A percentile compares a stretch with the other conserved stretches of the same genome.
Conservation (phyloP, 2,888 invertebrate species). For the Apotomis betuletana region DNA sequence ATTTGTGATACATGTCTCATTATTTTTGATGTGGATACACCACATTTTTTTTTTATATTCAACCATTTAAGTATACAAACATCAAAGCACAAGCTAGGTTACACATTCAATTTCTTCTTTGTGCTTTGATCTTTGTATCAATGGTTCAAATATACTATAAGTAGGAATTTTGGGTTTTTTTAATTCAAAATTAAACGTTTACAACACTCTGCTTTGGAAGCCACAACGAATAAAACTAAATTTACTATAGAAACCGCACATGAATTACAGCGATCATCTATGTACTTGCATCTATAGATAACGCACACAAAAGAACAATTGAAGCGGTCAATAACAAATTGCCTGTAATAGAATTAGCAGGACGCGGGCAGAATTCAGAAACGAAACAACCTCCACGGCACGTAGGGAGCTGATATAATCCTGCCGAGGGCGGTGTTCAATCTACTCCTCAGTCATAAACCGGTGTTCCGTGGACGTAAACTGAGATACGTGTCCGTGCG, state of each 20-base stretch:
- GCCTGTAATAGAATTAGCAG: conserved; percentile 38
- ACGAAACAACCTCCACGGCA: conserved; percentile 53
- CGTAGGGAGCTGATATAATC: conserved; percentile 60
- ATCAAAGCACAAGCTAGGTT: too few species aligned
- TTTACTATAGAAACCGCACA: background rate
- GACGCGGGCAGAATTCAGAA: conserved; percentile 44
- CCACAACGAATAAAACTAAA: background rate
- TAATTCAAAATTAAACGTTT: too few species aligned
- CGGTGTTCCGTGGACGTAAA: conserved; percentile 64
- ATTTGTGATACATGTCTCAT: too few species aligned
- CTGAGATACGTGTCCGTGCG: conserved; percentile 58
- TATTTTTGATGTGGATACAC: too few species aligned
- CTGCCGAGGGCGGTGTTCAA: conserved; percentile 63
- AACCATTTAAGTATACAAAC: too few species aligned
- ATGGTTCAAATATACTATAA: too few species aligned
- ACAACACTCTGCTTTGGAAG: too few species aligned
- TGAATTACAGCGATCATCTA: background rate
- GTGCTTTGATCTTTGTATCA: too few species aligned
- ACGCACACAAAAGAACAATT: conserved; percentile 32
- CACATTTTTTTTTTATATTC: too few species aligned
- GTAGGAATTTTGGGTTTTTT: too few species aligned
- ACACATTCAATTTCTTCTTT: too few species aligned
- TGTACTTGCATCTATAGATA: conserved; percentile 21
- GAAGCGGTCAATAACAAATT: conserved; percentile 34
- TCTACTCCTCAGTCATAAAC: conserved; percentile 67